Conservation (phyloP, 2,113 vertebrate genomes). For the Chionis minor region DNA sequence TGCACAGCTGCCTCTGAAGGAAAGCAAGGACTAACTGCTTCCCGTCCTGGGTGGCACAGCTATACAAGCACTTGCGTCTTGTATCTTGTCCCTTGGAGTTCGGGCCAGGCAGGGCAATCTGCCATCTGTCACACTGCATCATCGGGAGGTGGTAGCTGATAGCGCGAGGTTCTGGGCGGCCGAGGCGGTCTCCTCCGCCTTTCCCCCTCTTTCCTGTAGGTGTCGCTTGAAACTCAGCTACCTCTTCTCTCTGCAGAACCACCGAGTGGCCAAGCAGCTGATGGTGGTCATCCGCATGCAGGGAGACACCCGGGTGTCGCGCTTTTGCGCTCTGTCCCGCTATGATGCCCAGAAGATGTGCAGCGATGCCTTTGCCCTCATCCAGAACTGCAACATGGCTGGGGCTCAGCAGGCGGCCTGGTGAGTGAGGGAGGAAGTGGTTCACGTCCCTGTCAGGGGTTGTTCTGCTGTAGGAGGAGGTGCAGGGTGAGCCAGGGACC, state of each 20-base stretch:
- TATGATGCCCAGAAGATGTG: conserved; percentile 89
- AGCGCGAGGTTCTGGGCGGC: not conserved
- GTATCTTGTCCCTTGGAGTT: not conserved
- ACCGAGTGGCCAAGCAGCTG: conserved; percentile 86
- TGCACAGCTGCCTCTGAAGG: not conserved
- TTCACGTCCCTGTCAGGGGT: rapidly evolving
- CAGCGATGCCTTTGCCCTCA: conserved; percentile 83
- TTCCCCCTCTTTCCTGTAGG: conserved; percentile 23
- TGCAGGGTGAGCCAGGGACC: not conserved
- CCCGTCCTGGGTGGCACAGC: not conserved
- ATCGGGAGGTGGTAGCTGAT: not conserved
- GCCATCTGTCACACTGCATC: not conserved
- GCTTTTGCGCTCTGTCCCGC: conserved; percentile 85
- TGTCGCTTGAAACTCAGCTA: not conserved
- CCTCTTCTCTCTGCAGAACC: conserved; percentile 78
- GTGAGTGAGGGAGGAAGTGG: conserved; percentile 69
- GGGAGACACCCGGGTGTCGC: conserved; percentile 83
- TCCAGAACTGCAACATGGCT: conserved; percentile 87
- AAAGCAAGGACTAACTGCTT: not conserved
- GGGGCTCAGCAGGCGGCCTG: conserved; percentile 87
- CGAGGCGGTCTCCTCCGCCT: not conserved
- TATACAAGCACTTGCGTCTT: not conserved
- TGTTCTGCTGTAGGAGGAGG: not conserved
- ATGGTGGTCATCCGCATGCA: conserved; percentile 83
- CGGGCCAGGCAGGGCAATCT: not conserved